phyloP scores from a whole-genome alignment of 2,797 vertebrate species.

The Galaxias olidus region DNA sequence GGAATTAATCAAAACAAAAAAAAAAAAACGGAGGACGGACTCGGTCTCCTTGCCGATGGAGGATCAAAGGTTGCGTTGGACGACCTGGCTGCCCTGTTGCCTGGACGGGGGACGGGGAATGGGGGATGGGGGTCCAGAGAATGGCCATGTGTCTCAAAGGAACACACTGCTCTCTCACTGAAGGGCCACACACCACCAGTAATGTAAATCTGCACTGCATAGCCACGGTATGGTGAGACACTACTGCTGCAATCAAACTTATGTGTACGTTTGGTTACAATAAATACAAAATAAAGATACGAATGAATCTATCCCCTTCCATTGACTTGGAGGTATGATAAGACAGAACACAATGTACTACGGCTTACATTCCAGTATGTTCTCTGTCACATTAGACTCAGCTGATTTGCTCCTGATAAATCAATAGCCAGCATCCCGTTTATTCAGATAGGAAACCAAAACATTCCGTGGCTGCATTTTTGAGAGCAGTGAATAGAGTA shows the following conservation, averaged over 20 bases:
- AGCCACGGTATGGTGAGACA: too few relatives aligned
- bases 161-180: neutral
- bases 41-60: conserved; percentile 62
- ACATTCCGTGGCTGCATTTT: too few relatives aligned
- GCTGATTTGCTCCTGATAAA: conserved; percentile 5
- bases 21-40: conserved; percentile 60
- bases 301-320: too few relatives aligned
- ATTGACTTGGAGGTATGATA: too few relatives aligned
- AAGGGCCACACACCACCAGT: too few relatives aligned
- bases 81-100: conserved; percentile 49
- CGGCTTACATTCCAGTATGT: neutral
- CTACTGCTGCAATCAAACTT: too few relatives aligned
- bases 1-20: conserved; percentile 83
- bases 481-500: neutral
- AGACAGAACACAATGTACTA: too few relatives aligned
- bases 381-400: neutral
- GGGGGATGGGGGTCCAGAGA: conserved; percentile 7
- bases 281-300: too few relatives aligned
- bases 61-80: conserved; percentile 71
- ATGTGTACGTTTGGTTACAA: too few relatives aligned
- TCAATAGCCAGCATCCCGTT: neutral
- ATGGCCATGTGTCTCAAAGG: neutral
- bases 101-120: conserved; percentile 3
- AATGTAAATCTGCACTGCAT: too few relatives aligned
- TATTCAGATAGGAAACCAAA: too few relatives aligned